Base-by-base conservation (phyloP, 2,113 vertebrate species). In the Pao palembangensis region DNA sequence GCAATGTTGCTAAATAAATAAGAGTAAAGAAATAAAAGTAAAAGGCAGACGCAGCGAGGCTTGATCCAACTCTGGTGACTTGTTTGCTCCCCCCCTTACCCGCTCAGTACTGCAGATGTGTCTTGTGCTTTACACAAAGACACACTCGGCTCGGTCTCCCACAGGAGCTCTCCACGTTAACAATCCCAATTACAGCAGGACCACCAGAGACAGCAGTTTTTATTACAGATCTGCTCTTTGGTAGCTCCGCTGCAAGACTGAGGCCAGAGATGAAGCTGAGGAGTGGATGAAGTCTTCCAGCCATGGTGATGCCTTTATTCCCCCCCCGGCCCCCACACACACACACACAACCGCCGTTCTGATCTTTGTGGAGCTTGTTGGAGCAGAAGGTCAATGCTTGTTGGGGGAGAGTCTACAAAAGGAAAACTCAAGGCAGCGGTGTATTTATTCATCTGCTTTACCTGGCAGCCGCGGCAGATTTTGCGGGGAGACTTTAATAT, bases 151-250 rank as follows among this genome's bases (percentile, higher is more conserved):
- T 83, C 76, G 73, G 77, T 69, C 76, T 92, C 90, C 88, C 91
- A 70, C 85, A 91, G 90, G 91, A 92, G 84, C 87, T 80, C 80
- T 85, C 75, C 84, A 83, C 85, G 88, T 87, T 92, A 91, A 92
- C 91, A 91, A 91, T 90, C 88, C 90, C 88, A 92, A 92, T 92
- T 92, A 92, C 87, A 88, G 83, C 71, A 51, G 77, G 87, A 89
- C 90, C 91, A 89, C 90, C 87, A 87, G 90, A 92, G 91, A 92
- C 89, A 86, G 84, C 86, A 88, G 87, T 85, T 91, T 90, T 92
- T 91, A 91, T 91, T 91, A 89, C 87, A 78, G 81, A 85, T 66
- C 69, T 77, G 76, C 86, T 88, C 80, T 84, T 90, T 86, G 87
- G 81, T 88, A 88, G 81, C 75, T 80, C 61, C 73, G 72, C 83